Percentiles rank a stretch among this genome's conserved stretches.
Conservation (phyloP, 2,888 invertebrate species). For the Cartodere bifasciata region DNA sequence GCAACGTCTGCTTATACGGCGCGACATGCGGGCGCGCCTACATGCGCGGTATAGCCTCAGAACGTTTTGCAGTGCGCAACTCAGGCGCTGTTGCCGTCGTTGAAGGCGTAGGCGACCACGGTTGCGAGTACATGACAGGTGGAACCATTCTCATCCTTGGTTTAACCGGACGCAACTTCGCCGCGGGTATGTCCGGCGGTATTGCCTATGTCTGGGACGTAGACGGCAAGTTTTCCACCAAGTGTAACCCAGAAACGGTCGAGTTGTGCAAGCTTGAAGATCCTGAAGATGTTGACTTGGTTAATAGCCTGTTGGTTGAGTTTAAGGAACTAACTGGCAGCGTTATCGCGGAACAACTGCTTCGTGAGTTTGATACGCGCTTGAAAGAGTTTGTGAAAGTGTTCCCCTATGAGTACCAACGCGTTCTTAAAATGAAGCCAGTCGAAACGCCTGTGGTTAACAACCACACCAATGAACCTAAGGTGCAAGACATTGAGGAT, state of each 20-base stretch:
- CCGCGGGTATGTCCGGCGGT: slow-evolving; percentile 94
- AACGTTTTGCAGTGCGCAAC: slow-evolving; percentile 96
- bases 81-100: slow-evolving; percentile 92
- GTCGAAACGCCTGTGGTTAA: slow-evolving; percentile 26
- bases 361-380: slow-evolving; percentile 65
- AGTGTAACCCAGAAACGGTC: slow-evolving; percentile 94
- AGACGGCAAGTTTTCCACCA: slow-evolving; percentile 70
- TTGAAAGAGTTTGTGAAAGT: slow-evolving; percentile 80
- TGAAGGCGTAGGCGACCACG: slow-evolving; percentile 98
- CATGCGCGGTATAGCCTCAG: slow-evolving; percentile 85
- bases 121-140: slow-evolving; percentile 99
- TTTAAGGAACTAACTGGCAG: slow-evolving; percentile 77
- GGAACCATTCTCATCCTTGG: slow-evolving; percentile 75
- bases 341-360: slow-evolving; percentile 62
- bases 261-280: slow-evolving; percentile 72
- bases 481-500: slow-evolving; percentile 72
- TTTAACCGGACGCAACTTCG: slow-evolving; percentile 93
- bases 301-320: slow-evolving; percentile 67
- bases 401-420: slow-evolving; percentile 94
- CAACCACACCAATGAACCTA: slow-evolving; percentile 29
- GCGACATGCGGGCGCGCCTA: slow-evolving; percentile 90
- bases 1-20: slow-evolving; percentile 96
- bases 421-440: slow-evolving; percentile 60
- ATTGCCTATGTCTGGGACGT: slow-evolving; percentile 92
- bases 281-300: slow-evolving; percentile 61